Evolutionary conservation across 2,797 vertebrate genomes (phyloP).

Genomic region (Cyclopterus lumpus): DNA sequence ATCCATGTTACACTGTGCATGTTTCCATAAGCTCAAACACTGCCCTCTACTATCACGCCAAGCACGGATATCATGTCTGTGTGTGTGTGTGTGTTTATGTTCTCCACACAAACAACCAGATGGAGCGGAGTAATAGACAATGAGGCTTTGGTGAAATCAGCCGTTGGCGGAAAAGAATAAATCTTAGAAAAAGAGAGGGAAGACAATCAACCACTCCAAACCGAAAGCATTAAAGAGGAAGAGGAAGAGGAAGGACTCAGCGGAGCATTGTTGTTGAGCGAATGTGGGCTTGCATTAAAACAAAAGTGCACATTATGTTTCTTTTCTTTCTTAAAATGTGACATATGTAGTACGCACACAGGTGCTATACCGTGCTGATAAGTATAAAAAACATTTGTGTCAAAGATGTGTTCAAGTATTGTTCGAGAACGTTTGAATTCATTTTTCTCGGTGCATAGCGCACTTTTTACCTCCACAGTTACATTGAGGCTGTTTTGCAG

Average conservation of each 20-base stretch:
- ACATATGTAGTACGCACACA: background rate
- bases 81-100: background rate
- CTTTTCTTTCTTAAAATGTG: background rate
- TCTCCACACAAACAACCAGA: slow-evolving; percentile 35
- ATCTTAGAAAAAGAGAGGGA: slow-evolving; percentile 33
- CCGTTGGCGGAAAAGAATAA: slow-evolving; percentile 34
- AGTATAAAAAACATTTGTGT: background rate
- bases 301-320: background rate
- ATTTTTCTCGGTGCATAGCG: background rate
- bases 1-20: slow-evolving; percentile 38
- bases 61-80: slow-evolving; percentile 14
- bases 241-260: slow-evolving; percentile 17
- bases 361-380: background rate
- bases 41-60: slow-evolving; percentile 3
- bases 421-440: slow-evolving; percentile 11
- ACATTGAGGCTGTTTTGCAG: slow-evolving; percentile 14
- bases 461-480: slow-evolving; percentile 4
- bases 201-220: slow-evolving; percentile 35
- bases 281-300: background rate
- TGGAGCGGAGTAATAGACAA: slow-evolving; percentile 33
- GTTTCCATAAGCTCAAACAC: slow-evolving; percentile 34
- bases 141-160: slow-evolving; percentile 45
- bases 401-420: background rate
- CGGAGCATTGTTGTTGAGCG: slow-evolving; percentile 7
- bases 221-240: slow-evolving; percentile 31